phyloP scores from a whole-genome alignment of 2,888 invertebrate species.

The Caenorhabditis sinica region DNA sequence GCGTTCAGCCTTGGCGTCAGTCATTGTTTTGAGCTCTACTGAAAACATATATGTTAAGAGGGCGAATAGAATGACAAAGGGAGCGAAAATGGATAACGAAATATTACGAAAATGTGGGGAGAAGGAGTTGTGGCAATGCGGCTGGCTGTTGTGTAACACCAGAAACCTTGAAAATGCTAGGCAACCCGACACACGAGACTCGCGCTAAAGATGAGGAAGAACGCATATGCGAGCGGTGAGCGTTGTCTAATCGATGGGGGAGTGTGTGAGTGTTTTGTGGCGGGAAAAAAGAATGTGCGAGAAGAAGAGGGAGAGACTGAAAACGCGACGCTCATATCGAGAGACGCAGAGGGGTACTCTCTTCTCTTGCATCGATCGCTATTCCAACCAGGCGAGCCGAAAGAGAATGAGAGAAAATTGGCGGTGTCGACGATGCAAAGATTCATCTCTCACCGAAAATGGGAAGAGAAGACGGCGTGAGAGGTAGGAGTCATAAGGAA shows the following conservation, averaged over 20 bases:
- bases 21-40: constrained; percentile 15
- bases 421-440: not conserved
- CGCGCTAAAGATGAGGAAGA: not conserved
- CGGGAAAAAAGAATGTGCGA: not conserved
- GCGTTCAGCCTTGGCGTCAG: constrained; percentile 39
- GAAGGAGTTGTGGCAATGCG: not conserved
- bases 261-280: not conserved
- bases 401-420: not conserved
- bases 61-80: not conserved
- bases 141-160: no score
- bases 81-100: not conserved
- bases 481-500: not conserved
- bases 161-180: not conserved
- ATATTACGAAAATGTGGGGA: not conserved
- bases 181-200: constrained; percentile 18
- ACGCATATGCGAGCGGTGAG: not conserved
- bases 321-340: not conserved
- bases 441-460: not conserved
- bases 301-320: not conserved
- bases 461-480: not conserved
- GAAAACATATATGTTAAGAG: not conserved
- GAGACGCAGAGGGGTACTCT: not conserved
- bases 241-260: not conserved
- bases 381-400: not conserved
- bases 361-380: not conserved